Percentiles rank a stretch among this genome's conserved stretches.
These are phyloP conservation scores for Psettodes erumei DNA, from an alignment of 2,113 vertebrate species.

Conservation along the genomic window DNA sequence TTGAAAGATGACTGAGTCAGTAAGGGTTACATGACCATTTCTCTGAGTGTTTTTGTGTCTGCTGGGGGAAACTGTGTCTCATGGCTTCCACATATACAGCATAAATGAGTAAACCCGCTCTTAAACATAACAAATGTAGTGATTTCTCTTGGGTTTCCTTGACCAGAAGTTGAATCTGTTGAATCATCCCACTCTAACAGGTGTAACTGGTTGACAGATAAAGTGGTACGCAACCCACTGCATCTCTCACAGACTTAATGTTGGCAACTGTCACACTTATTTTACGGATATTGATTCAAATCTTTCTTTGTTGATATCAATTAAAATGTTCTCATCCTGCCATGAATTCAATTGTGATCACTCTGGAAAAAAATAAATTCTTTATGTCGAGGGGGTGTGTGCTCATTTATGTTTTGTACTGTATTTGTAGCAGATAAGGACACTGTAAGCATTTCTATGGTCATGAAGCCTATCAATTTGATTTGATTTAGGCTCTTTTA, in stretches of 20 bases:
- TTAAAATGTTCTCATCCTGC: no score
- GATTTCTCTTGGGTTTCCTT: background rate
- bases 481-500: conserved; percentile 3
- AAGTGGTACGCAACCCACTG: background rate
- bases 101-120: background rate
- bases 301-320: no score
- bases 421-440: conserved; percentile 1
- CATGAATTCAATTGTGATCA: no score
- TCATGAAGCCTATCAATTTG: conserved; percentile 37
- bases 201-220: background rate
- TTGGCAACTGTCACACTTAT: background rate
- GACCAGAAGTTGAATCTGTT: no score
- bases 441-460: conserved; percentile 17
- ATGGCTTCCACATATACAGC: background rate
- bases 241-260: background rate
- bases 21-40: background rate
- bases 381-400: no score
- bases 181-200: background rate
- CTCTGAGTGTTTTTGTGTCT: background rate
- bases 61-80: background rate
- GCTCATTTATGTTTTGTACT: background rate
- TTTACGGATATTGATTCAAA: no score
- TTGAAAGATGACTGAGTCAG: background rate
- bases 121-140: background rate
- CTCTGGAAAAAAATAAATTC: no score